phyloP scores from a whole-genome alignment of 2,888 invertebrate genomes.

The Orchestes rusci region DNA sequence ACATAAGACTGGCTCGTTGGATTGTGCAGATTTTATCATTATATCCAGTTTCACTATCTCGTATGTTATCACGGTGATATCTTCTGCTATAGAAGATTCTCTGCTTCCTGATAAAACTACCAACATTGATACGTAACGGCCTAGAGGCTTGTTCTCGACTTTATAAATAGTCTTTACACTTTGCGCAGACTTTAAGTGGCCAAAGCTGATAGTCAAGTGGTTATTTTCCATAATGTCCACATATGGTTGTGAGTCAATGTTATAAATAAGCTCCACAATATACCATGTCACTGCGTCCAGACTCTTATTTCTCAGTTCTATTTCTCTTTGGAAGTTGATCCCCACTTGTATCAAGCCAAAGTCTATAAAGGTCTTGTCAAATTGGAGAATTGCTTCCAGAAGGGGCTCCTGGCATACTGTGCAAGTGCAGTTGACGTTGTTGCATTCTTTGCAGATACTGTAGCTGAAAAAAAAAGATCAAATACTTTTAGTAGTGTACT shows the following conservation, averaged over 20 bases:
- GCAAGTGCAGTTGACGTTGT: conserved; percentile 9
- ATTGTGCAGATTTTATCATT: conserved; percentile 30
- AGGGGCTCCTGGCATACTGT: conserved; percentile 7
- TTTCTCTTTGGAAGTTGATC: conserved; percentile 25
- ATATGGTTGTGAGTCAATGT: conserved; percentile 25
- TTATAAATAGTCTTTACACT: conserved; percentile 20
- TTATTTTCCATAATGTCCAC: conserved; percentile 19
- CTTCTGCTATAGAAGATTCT: conserved; percentile 23
- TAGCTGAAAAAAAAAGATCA: conserved; percentile 6
- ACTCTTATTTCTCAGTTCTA: conserved; percentile 30
- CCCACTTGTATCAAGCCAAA: conserved; percentile 33
- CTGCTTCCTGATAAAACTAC: no score
- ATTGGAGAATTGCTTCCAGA: conserved; percentile 19
- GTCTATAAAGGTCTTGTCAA: conserved; percentile 30
- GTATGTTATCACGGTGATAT: conserved; percentile 34
- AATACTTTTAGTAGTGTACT: no score
- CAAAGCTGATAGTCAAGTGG: conserved; percentile 17
- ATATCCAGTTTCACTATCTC: conserved; percentile 33
- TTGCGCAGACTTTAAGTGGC: conserved; percentile 13
- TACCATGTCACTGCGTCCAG: conserved; percentile 30
- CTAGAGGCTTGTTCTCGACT: conserved; percentile 16
- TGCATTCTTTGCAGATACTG: conserved; percentile 15
- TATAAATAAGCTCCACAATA: conserved; percentile 33
- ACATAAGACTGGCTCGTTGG: conserved; percentile 33
- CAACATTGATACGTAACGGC: conserved; percentile 30